Evolutionary conservation across 2,113 vertebrate genomes (phyloP), one percentile per base, ranked within the genome.

Genomic region (Paradisaea rubra): DNA sequence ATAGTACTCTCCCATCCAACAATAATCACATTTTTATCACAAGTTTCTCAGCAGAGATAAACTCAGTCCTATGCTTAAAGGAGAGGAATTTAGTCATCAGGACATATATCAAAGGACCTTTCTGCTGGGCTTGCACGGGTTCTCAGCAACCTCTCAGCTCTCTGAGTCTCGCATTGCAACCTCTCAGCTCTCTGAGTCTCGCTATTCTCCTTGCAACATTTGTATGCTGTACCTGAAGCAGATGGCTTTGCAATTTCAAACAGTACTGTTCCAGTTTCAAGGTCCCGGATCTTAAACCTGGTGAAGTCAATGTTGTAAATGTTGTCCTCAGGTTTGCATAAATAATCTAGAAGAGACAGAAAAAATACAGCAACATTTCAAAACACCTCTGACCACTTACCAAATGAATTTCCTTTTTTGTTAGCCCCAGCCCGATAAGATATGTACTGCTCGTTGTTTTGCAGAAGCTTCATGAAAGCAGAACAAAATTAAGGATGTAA

Each of bases 221-320:
- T n/a, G 35, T 3, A 5, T 19, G 30, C n/a, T 86, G n/a, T 94
- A 99, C 99, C 98, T 92, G 97, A 97, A 88, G 97, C 96, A n/a
- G 98, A 99, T 8, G 99, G 99, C 92, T 99, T 99, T 95, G 99
- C 99, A 42, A 99, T 99, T 97, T 99, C 99, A 97, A 99, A 99
- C 21, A 99, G 98, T 76, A 99, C 99, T 0, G 99, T 99, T 72
- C 99, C 98, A 0, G 99, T 99, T 97, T 99, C 99, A 88, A 99
- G 97, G 95, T 99, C 99, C 92, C 99, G 97, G 91, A 99, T 99
- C 98, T 99, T 99, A 97, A 99, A 99, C 65, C 99, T 98, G 15
- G 99, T 99, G 82, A 99, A 99, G 94, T 99, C 99, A 81, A 99
- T 98, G 91, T 98, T 98, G 97, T 98, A 99, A 94, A 99, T 90